phyloP scores from a whole-genome alignment of 2,113 vertebrate species.

The Neolamprologus sp. region DNA sequence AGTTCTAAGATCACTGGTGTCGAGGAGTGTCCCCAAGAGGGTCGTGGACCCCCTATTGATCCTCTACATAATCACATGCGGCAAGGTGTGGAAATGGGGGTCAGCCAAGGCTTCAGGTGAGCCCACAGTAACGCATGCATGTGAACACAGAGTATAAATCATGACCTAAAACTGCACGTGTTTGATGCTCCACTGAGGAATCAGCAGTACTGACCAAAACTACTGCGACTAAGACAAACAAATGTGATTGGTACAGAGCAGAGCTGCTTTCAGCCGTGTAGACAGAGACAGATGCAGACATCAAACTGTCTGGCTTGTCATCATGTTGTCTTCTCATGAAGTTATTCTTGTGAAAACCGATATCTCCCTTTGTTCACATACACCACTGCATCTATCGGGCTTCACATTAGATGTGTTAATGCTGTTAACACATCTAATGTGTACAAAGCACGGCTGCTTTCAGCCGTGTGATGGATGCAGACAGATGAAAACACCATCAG shows the following conservation, averaged over 20 bases:
- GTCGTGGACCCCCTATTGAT: background rate
- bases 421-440: background rate
- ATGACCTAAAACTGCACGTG: background rate
- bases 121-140: background rate
- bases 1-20: background rate
- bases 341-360: background rate
- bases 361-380: background rate
- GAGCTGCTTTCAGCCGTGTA: background rate
- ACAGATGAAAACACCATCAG: background rate
- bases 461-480: background rate
- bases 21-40: background rate
- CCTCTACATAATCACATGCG: background rate
- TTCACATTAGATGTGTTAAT: no score
- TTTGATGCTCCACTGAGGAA: background rate
- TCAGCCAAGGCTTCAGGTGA: background rate
- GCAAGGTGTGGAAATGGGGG: accelerated
- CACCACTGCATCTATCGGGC: background rate
- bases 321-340: background rate
- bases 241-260: background rate
- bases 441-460: background rate
- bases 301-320: background rate
- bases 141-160: background rate
- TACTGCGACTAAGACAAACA: background rate
- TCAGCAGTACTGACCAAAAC: background rate
- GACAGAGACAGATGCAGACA: background rate